Base-by-base conservation (phyloP, 2,797 vertebrate species). In the Heterohyrax brucei region DNA sequence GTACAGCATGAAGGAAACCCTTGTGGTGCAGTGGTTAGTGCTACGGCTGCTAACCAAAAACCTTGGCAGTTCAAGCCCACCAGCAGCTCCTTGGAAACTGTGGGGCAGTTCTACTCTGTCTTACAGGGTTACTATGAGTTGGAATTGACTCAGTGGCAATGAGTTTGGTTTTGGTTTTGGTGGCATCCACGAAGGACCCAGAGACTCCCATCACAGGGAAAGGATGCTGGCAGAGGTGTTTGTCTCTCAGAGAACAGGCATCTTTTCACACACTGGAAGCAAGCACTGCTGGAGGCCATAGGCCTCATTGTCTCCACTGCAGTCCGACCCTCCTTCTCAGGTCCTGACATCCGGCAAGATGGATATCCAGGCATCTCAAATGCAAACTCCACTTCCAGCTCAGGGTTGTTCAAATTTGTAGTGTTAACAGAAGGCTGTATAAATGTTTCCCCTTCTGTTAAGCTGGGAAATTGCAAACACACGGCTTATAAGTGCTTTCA, bases 401-500 rank as follows among this genome's bases (percentile, higher is more conserved):
- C 76, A 82, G 66, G 33, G 85, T 28, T 56, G 56, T 9, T 59
- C 16, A 26, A 39, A 39, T 0, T 6, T 10, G 1, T 62, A 12
- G 21, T 24, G 77, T 39, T 30, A 39, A 76, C 68, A 76, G 88
- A 56, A 76, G 66, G 28, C 14, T 61, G 28, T 6, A 0, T 46
- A 30, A 91, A 28, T 10, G 56, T 1, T n/a, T 33, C 48, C 80
- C 64, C 75, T 85, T 76, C 76, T 59, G 77, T 3, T 2, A 59
- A 30, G 30, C 61, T 48, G 39, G 87, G 68, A 84, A 77, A 78
- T 50, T 30, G 39, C 68, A 24, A 83, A 61, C 3, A 12, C 39
- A 2, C 22, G 0, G 1, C 33, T 10, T 33, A 13, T 30, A 5
- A 9, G 0, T 0, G 44, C 18, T n/a, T 19, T 44, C 18, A 59